Percentiles rank a stretch among this genome's conserved stretches.
These are phyloP conservation scores for Oreortyx pictus DNA, from an alignment of 2,797 vertebrate species.

Conservation along the genomic window DNA sequence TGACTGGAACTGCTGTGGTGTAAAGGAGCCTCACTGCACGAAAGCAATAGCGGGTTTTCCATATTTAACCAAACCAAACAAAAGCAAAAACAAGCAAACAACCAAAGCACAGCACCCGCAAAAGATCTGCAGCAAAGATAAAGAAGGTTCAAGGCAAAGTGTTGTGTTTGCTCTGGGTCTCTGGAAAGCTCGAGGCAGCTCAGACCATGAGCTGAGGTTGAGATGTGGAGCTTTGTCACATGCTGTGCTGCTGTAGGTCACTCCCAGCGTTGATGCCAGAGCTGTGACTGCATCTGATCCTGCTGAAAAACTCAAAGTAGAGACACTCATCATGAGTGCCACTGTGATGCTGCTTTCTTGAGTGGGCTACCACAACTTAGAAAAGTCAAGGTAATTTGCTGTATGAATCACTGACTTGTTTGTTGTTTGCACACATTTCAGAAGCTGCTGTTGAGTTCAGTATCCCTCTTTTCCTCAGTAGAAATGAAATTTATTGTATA, in stretches of 20 bases:
- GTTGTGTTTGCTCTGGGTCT: slow-evolving; percentile 25
- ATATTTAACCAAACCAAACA: background rate
- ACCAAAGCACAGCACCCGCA: background rate
- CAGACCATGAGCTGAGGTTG: slow-evolving; percentile 10
- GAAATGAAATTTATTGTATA: slow-evolving; percentile 69
- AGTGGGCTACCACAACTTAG: slow-evolving; percentile 5
- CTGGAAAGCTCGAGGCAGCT: slow-evolving; percentile 28
- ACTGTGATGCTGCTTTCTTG: background rate
- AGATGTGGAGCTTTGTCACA: background rate
- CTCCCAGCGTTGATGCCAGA: background rate
- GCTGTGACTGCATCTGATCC: background rate
- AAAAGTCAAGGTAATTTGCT: slow-evolving; percentile 46
- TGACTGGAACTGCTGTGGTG: background rate
- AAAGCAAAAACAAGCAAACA: background rate
- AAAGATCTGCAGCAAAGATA: background rate
- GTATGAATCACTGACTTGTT: slow-evolving; percentile 67
- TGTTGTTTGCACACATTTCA: slow-evolving; percentile 62
- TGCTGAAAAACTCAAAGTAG: slow-evolving; percentile 33
- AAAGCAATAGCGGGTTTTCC: slow-evolving; percentile 12
- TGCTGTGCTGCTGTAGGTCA: slow-evolving; percentile 2
- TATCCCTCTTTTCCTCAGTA: slow-evolving; percentile 47
- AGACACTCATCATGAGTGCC: background rate
- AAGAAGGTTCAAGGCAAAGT: slow-evolving; percentile 18
- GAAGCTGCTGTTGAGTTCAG: slow-evolving; percentile 72
- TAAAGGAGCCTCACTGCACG: background rate